Base-by-base conservation (phyloP, 2,113 vertebrate species). In the Indicator indicator region DNA sequence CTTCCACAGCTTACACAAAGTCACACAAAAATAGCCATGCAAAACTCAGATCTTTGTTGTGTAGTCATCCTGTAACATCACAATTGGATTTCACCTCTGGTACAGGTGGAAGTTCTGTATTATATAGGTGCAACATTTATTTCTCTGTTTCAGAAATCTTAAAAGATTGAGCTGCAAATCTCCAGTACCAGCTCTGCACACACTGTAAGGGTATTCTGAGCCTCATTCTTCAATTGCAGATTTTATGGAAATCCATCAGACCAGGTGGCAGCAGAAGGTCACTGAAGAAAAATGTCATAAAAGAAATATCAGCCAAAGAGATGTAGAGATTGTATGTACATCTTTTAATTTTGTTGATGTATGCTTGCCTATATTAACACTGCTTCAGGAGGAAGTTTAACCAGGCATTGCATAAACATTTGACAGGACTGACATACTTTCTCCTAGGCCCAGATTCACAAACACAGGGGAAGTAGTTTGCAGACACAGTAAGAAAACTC, bases 181-280 rank as follows among this genome's bases (percentile, higher is more conserved):
- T 86, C 9, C 27, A 54, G 4, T 30, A 12, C 6, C 17, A 65
- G 4, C 9, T 67, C 80, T 80, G 28, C 2, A 1, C 8, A 48
- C 11, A 16, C 6, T 27, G 8, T 9, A 77, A 77, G 26, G 9
- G 3, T 42, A 32, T 70, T 67, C 56, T 70, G 30, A 81, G 36
- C 8, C 76, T 83, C n/a, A 5, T 63, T 60, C 20, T 65, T 86
- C 62, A 55, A 1, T 5, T 81, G 52, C 19, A 64, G 62, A 67
- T 88, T 77, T 81, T 72, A 74, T 2, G 6, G 46, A 93, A 93
- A 70, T 32, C 9, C 30, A 64, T 89, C 59, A 92, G 73, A 89
- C 58, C 60, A 88, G 76, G 52, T 88, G 83, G 69, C 69, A 83
- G 89, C 46, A 93, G 38, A 68, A 95, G 54, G 70, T 77, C 62